A percentile compares a stretch with the other conserved stretches of the same genome.
phyloP scores from a whole-genome alignment of 2,888 invertebrate genomes.

The Cecidostiba fungosa region DNA sequence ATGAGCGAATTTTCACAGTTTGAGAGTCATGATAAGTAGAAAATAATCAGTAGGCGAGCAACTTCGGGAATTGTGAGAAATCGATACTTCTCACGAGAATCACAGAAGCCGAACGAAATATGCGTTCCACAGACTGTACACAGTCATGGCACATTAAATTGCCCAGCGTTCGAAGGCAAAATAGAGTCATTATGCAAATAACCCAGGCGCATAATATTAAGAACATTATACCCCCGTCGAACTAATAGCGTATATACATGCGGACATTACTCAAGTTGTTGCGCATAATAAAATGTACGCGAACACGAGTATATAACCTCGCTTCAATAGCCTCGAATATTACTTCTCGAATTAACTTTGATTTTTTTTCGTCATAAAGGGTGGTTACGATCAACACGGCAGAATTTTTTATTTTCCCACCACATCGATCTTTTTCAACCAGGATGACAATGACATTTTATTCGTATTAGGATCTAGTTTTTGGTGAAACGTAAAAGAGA shows the following conservation, averaged over 20 bases:
- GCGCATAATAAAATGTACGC: conserved; percentile 62
- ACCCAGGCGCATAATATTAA: conserved; percentile 61
- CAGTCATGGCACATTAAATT: conserved; percentile 56
- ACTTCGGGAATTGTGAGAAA: conserved; percentile 61
- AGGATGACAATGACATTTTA: neutral
- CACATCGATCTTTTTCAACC: no score
- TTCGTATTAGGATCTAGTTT: no score
- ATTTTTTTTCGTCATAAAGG: neutral
- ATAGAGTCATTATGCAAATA: conserved; percentile 67
- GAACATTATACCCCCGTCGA: conserved; percentile 63
- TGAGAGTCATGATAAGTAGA: conserved; percentile 49
- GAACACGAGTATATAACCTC: conserved; percentile 59
- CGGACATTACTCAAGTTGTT: conserved; percentile 63
- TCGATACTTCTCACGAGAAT: conserved; percentile 66
- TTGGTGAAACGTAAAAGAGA: no score
- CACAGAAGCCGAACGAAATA: conserved; percentile 64
- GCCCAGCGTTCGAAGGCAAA: conserved; percentile 57
- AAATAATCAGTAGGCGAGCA: conserved; percentile 40
- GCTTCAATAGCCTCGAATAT: neutral
- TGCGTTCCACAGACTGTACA: conserved; percentile 45
- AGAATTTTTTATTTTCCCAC: neutral
- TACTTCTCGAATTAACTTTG: neutral
- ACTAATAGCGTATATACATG: conserved; percentile 60
- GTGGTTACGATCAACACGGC: neutral
- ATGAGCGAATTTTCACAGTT: conserved; percentile 46